Conservation (phyloP, 2,797 vertebrate genomes). For the Mus spretus region DNA sequence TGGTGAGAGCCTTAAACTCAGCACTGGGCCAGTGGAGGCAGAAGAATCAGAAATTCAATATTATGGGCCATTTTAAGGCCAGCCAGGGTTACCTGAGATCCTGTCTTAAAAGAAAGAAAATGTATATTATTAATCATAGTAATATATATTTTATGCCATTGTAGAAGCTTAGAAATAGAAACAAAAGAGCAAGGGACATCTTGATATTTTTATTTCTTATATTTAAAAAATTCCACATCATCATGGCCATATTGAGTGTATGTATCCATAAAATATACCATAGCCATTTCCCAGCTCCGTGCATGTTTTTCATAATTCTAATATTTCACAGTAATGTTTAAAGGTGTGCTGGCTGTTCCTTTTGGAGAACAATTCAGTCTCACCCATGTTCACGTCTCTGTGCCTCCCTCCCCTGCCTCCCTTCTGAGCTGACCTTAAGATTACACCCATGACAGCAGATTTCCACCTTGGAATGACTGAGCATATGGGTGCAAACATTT, state of each 20-base stretch:
- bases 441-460: neutral
- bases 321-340: neutral
- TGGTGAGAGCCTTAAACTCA: neutral
- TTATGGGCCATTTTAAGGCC: neutral
- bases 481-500: neutral
- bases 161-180: conserved; percentile 31
- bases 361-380: too few species aligned
- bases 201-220: neutral
- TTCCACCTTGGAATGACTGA: neutral
- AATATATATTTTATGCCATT: neutral
- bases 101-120: neutral
- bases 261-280: neutral
- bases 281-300: neutral
- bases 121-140: neutral
- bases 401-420: neutral
- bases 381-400: neutral
- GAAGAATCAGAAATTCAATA: neutral
- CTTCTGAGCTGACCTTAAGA: neutral
- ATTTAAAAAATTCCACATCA: neutral
- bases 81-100: neutral
- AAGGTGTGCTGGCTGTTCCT: neutral
- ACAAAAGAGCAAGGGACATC: neutral
- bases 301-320: neutral
- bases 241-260: neutral
- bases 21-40: neutral